Conservation (phyloP, 2,113 vertebrate genomes). For the Pachypanchax playfairii region DNA sequence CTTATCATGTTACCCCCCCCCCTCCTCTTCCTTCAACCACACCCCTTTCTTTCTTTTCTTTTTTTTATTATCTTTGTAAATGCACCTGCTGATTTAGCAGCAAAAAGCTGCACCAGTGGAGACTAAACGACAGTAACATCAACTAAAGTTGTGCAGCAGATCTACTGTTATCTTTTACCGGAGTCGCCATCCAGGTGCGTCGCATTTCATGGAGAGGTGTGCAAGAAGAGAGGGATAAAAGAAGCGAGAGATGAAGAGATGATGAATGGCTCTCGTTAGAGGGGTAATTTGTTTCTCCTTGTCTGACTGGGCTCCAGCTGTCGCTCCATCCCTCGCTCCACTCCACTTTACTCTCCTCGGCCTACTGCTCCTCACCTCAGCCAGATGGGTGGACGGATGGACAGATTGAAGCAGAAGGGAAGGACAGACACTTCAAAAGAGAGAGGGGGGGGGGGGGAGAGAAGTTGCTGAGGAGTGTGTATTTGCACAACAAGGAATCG, state of each 20-base stretch:
- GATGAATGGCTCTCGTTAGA: conserved; percentile 86
- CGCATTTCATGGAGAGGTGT: conserved; percentile 53
- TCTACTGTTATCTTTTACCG: not conserved
- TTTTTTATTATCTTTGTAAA: conserved; percentile 37
- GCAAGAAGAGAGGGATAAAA: conserved; percentile 39
- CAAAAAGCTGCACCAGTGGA: conserved; percentile 8
- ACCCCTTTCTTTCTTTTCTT: conserved; percentile 5
- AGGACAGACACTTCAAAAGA: conserved; percentile 40
- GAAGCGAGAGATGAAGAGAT: conserved; percentile 72
- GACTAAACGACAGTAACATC: conserved; percentile 20
- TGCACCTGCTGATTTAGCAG: conserved; percentile 32
- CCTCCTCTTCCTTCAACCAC: not conserved
- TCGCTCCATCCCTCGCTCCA: conserved; percentile 78
- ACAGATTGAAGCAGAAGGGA: conserved; percentile 40
- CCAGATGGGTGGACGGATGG: conserved; percentile 81
- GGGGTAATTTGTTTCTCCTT: conserved; percentile 86
- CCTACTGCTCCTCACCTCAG: conserved; percentile 73
- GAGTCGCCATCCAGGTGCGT: conserved; percentile 56
- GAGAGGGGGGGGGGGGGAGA: not conserved
- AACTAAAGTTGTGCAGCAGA: conserved; percentile 22
- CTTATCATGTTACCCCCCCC: conserved; percentile 33
- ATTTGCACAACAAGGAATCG: conserved; percentile 14
- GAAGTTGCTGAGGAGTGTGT: conserved; percentile 24
- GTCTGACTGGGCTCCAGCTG: conserved; percentile 85
- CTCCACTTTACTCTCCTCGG: conserved; percentile 67